These are phyloP conservation scores for Poeciliopsis turneri DNA, from an alignment of 2,797 vertebrate species.

Conservation along the genomic window DNA sequence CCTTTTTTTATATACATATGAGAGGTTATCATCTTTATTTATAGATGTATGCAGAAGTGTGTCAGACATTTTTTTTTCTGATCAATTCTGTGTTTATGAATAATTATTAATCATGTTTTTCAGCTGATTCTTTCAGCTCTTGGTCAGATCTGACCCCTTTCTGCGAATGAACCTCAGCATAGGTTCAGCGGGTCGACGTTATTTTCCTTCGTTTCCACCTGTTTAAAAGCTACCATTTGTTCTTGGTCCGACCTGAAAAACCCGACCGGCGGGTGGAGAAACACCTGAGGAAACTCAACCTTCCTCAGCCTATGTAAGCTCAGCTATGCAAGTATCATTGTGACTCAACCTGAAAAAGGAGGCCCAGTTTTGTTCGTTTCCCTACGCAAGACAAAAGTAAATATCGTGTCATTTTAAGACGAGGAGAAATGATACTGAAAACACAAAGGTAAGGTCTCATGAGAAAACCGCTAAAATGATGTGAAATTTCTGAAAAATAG, in stretches of 20 bases:
- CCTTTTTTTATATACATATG: not conserved
- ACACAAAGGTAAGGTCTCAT: not conserved
- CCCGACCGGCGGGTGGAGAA: constrained; percentile 45
- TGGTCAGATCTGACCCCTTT: not conserved
- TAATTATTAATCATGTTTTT: not conserved
- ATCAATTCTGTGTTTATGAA: not conserved
- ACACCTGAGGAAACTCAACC: constrained; percentile 38
- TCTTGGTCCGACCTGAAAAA: constrained; percentile 62
- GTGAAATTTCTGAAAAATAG: not conserved
- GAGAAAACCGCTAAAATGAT: not conserved
- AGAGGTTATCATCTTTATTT: not conserved
- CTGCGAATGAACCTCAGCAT: not conserved
- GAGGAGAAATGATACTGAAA: not conserved
- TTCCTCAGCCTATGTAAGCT: constrained; percentile 33
- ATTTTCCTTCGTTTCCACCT: constrained; percentile 11
- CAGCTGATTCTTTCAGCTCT: not conserved
- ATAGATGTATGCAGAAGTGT: constrained; percentile 4
- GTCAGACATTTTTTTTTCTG: not conserved
- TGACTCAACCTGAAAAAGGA: constrained; percentile 25
- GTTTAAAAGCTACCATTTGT: constrained; percentile 7
- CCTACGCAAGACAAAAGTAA: constrained; percentile 5
- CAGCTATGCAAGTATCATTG: not conserved
- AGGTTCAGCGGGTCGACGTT: not conserved
- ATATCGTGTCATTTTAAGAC: not conserved
- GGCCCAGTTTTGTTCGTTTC: not conserved